A percentile compares a stretch with the other conserved stretches of the same genome.
Evolutionary conservation across 2,113 vertebrate genomes (phyloP).

Genomic region (Pteropus alecto): DNA sequence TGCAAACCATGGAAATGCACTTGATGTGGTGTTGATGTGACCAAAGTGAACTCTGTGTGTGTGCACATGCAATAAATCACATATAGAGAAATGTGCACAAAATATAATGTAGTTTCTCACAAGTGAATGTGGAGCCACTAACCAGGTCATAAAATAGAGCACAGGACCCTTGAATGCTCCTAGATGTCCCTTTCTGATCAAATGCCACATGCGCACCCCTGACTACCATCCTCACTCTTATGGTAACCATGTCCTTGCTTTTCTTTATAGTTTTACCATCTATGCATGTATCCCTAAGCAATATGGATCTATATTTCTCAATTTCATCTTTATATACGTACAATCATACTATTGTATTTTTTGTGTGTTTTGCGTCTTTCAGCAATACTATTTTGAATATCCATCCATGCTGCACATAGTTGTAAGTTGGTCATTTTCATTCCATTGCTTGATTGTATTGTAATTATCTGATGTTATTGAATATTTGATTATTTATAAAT

Average conservation of each 20-base stretch:
- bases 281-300: neutral
- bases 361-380: neutral
- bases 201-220: neutral
- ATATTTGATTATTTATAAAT: neutral
- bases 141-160: neutral
- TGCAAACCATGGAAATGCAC: neutral
- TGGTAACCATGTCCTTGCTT: neutral
- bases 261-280: neutral
- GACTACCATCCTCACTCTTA: neutral
- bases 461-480: neutral
- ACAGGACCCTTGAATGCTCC: neutral
- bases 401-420: fast-evolving
- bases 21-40: neutral
- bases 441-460: neutral
- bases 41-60: neutral
- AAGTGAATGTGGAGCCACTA: neutral
- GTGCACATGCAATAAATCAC: neutral
- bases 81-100: neutral
- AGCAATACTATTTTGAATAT: neutral
- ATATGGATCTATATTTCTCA: neutral
- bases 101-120: neutral
- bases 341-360: neutral
- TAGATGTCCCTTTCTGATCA: neutral
- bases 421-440: neutral
- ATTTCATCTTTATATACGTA: neutral